Evolutionary conservation across 2,888 invertebrate species (phyloP), one percentile per base, ranked within the genome.

Genomic region (Acrocyrtus sp.): DNA sequence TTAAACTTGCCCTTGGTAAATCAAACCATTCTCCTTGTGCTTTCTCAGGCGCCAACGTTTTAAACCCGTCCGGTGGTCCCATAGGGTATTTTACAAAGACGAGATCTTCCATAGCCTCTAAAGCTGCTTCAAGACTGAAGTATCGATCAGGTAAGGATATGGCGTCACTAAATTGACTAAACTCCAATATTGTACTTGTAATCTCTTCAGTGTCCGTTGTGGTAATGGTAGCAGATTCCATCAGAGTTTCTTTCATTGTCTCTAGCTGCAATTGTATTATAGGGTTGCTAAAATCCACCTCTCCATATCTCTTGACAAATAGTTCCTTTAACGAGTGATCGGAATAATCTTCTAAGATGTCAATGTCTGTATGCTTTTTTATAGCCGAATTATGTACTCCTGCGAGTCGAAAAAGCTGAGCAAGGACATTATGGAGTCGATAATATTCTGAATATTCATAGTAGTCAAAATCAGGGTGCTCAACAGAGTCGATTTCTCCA

Each of bases 21-120:
- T 54, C 29, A 45, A 63, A 63, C 53, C 63, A 53, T 4, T 53
- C 63, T 6, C 63, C 63, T 1, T 41, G 27, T 6, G 63, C 10
- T 12, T 17, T 12, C 1, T 6, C 6, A 15, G 65, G 65, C 8
- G 29, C 22, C 10, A 56, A n/a, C 15, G 8, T 19, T 15, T 19
- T 19, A n/a, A 45, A 65, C 21, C 1, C 47, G 2, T 22, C 0
- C 15, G 21, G 27, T 26, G 24, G 34, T 17, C 21, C 47, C 10
- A 2, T 10, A 10, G 51, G 8, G 27, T 26, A 51, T 10, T n/a
- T 24, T 19, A 6, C 3, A 26, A 2, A 2, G 15, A 51, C 15
- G 2, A 5, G 3, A 8, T 4, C 4, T 10, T 26, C 10, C 15
- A 24, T 10, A 5, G 3, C 1, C 3, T 4, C 39, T 12, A 2